A percentile compares a stretch with the other conserved stretches of the same genome.
Conservation (phyloP, 2,888 invertebrate genomes). For the Baronia brevicornis region DNA sequence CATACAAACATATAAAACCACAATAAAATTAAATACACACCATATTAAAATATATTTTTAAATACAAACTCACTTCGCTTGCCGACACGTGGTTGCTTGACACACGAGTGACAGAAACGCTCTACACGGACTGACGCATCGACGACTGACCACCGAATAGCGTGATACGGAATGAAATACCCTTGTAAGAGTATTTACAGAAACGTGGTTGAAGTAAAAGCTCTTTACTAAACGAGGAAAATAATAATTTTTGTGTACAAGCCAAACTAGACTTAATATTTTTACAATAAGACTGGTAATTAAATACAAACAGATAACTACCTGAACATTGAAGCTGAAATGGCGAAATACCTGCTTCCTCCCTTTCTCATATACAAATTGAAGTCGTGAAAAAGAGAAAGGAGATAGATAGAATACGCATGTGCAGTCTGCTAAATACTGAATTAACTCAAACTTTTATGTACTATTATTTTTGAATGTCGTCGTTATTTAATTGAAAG, state of each 20-base stretch:
- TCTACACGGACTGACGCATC: constrained; percentile 5
- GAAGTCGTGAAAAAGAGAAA: no score
- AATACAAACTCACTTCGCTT: constrained; percentile 30
- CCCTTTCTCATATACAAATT: no score
- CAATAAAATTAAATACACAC: constrained; percentile 9
- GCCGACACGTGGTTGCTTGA: constrained; percentile 29
- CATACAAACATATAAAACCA: constrained; percentile 8
- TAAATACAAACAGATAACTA: constrained; percentile 28
- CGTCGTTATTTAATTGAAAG: no score
- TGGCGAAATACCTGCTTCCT: no score
- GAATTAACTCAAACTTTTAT: no score
- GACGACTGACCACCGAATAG: constrained; percentile 29
- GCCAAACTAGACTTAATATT: constrained; percentile 31
- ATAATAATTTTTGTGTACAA: constrained; percentile 33
- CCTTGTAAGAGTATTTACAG: constrained; percentile 25
- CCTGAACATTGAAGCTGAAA: no score
- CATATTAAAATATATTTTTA: constrained; percentile 18
- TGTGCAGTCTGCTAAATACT: no score
- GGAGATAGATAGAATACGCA: no score
- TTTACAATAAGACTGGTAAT: accelerated
- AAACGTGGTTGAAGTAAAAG: constrained; percentile 30
- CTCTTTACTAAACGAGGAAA: constrained; percentile 43
- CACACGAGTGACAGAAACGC: constrained; percentile 17
- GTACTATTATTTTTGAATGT: no score
- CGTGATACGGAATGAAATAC: constrained; percentile 40